Base-by-base conservation (phyloP, 2,797 vertebrate species). In the Spondyliosoma cantharus region DNA sequence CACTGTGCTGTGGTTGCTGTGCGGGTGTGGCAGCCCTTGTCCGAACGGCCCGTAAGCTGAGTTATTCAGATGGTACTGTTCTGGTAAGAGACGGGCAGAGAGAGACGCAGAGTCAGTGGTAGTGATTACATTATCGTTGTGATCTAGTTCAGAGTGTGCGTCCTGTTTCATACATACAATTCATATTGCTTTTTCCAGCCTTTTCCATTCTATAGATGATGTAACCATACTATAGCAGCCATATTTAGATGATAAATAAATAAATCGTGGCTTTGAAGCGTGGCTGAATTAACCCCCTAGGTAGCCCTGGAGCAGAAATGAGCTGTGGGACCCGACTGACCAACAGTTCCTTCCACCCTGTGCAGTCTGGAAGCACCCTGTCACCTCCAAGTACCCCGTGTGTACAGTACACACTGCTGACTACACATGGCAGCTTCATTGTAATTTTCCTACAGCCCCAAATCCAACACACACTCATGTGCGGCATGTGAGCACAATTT, bases 61-160 rank as follows among this genome's bases (percentile, higher is more conserved):
- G 7, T 95, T 96, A 90, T 96, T 97, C 88, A 97, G 92, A 50
- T 96, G 96, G 53, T 96, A 95, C 77, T 97, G 97, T 82, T 97
- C 98, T 98, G 90, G 42, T 74, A 8, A 65, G 70, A 74, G 68
- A 84, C 25, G 71, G 22, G 69, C 22, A 79, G 20, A 76, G 17
- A 76, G 29, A 61, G 24, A 70, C 24, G 1, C 17, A 42, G 2
- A 37, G 49, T 74, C 42, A 78, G 60, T 1, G 3, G 22, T 20
- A 48, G 9, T 37, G 8, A 52, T 60, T 16, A 53, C 42, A 70
- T 60, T 6, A 19, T 24, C 15, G 43, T 5, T 4, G 37, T 37
- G 37, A 7, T 37, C 37, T 37, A 58, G 27, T 50, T 32, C 52
- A 50, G 24, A 57, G n/a, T 13, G 13, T 37, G 45, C 13, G 16